Evolutionary conservation across 1,140 invertebrate species (phyloP).

Genomic region (Trachelipus rathkii): DNA sequence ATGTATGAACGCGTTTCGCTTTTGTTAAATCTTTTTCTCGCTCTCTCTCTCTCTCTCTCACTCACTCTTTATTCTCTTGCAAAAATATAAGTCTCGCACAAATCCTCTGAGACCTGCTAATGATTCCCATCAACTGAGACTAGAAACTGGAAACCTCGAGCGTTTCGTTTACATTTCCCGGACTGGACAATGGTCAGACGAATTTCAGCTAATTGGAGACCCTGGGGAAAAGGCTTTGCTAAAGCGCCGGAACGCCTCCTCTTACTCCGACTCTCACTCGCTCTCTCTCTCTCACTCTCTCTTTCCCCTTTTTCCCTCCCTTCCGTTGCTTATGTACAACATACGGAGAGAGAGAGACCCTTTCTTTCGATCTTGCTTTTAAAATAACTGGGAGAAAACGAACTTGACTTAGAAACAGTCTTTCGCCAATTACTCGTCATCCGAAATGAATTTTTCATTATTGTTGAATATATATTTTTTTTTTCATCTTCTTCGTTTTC

Average conservation of each 20-base stretch:
- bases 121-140: constrained; percentile 11
- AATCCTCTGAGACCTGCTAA: constrained; percentile 3
- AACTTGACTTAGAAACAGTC: neutral
- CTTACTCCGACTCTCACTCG: too few species aligned
- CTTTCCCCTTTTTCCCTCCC: too few species aligned
- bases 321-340: neutral
- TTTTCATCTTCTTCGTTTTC: neutral
- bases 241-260: too few species aligned
- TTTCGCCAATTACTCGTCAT: constrained; percentile 3
- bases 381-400: neutral
- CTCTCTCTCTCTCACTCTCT: too few species aligned
- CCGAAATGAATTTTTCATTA: neutral
- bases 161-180: constrained; percentile 8
- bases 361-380: neutral
- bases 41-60: neutral
- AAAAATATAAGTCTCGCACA: neutral
- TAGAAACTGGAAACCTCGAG: neutral
- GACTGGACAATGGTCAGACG: constrained; percentile 1
- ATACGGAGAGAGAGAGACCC: neutral
- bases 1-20: neutral
- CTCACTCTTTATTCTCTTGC: neutral
- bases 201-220: neutral
- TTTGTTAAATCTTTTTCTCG: neutral
- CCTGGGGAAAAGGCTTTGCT: neutral
- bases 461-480: neutral